Evolutionary conservation across 2,797 vertebrate species (phyloP).

Genomic region (Pangasius macronema): DNA sequence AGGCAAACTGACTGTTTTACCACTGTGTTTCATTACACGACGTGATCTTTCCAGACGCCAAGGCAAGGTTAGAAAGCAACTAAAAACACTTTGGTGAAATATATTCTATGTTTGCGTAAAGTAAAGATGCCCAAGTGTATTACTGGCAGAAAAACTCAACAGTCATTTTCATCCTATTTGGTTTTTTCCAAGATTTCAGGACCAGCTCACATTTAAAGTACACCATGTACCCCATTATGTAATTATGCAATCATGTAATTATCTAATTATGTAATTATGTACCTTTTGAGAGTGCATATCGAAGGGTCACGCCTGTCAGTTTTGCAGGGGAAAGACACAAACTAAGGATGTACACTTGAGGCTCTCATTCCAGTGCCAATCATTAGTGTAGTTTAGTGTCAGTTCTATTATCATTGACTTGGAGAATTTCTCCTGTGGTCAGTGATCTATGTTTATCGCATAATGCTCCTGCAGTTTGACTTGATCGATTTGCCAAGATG

Average conservation of each 20-base stretch:
- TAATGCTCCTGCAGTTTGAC: constrained; percentile 58
- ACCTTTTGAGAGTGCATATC: no score
- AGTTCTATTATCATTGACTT: constrained; percentile 35
- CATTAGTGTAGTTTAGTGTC: constrained; percentile 20
- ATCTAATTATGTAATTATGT: not conserved
- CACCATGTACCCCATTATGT: not conserved
- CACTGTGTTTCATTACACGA: no score
- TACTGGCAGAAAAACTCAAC: not conserved
- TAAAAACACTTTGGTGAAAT: not conserved
- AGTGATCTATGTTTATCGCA: constrained; percentile 60
- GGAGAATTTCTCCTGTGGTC: constrained; percentile 60
- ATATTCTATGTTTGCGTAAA: not conserved
- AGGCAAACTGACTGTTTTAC: no score
- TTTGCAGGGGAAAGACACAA: not conserved
- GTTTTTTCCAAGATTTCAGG: not conserved
- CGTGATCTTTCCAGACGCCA: no score
- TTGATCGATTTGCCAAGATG: constrained; percentile 68
- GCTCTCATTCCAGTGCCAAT: not conserved
- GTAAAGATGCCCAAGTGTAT: not conserved
- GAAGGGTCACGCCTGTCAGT: not conserved
- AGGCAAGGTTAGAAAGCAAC: no score
- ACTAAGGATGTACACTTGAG: not conserved
- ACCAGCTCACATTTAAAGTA: not conserved
- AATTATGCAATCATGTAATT: not conserved
- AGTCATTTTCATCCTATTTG: no score